A percentile compares a stretch with the other conserved stretches of the same genome.
These are phyloP conservation scores for Porites australiensis DNA, from an alignment of 64 coral and sea anemone species.

Conservation along the genomic window DNA sequence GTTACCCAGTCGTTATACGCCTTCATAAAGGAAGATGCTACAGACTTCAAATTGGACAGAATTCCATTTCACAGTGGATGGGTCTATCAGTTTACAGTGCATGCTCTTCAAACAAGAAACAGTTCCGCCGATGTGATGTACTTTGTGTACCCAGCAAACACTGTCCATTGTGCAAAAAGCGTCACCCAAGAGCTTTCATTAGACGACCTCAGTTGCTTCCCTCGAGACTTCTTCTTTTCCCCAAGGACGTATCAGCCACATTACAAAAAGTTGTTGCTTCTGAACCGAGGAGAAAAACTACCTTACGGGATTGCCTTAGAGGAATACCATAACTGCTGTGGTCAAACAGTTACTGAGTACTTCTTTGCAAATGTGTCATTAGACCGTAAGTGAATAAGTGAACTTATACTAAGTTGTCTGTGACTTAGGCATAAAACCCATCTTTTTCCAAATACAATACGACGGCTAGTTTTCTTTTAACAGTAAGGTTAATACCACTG, in stretches of 20 bases:
- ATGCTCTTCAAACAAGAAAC: constrained; percentile 28
- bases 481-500: too few relatives aligned
- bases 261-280: constrained; percentile 16
- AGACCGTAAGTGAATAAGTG: background rate
- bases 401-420: background rate
- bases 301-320: constrained; percentile 17
- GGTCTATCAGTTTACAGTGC: constrained; percentile 61
- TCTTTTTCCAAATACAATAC: too few relatives aligned
- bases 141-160: constrained; percentile 45
- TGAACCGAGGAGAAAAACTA: constrained; percentile 9
- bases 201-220: background rate
- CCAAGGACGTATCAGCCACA: constrained; percentile 11
- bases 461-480: too few relatives aligned
- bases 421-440: too few relatives aligned
- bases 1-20: constrained; percentile 3
- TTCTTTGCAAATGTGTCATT: constrained; percentile 63
- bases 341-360: background rate
- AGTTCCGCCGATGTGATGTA: constrained; percentile 37
- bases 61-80: constrained; percentile 38
- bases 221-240: constrained; percentile 62
- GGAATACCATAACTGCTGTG: constrained; percentile 9
- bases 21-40: constrained; percentile 31
- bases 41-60: constrained; percentile 59
- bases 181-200: constrained; percentile 21
- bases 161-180: background rate